A percentile compares a stretch with the other conserved stretches of the same genome.
Evolutionary conservation across 2,113 vertebrate genomes (phyloP).

Genomic region (Anser brachyrhynchus): DNA sequence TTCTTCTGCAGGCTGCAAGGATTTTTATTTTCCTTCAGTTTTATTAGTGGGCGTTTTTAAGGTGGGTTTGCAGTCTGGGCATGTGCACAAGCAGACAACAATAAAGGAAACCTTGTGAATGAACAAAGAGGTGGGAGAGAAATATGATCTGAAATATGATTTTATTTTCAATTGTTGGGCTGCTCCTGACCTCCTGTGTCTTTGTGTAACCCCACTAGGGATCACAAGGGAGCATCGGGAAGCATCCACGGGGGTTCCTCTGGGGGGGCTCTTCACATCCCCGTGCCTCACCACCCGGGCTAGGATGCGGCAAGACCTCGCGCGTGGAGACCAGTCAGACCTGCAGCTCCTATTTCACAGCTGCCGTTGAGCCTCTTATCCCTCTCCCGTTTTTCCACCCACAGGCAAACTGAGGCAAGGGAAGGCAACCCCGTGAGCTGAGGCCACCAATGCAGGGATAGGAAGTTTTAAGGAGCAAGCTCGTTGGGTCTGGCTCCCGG

Average conservation of each 20-base stretch:
- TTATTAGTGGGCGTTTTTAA: neutral
- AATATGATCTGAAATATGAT: neutral
- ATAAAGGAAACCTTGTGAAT: conserved; percentile 2
- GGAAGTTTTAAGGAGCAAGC: conserved; percentile 10
- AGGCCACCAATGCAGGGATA: neutral
- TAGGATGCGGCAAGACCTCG: neutral
- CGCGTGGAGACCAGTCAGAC: neutral
- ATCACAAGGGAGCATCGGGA: neutral
- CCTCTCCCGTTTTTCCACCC: neutral
- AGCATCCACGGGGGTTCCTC: neutral
- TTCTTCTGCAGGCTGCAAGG: neutral
- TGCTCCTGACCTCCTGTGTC: neutral
- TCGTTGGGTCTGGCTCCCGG: conserved; percentile 13
- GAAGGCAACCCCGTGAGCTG: neutral
- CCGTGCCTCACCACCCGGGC: neutral
- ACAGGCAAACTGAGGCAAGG: neutral
- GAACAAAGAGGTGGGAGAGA: neutral
- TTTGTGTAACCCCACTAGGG: neutral
- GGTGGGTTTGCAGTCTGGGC: neutral
- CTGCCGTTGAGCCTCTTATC: neutral
- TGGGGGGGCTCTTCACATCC: neutral
- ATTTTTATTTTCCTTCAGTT: neutral
- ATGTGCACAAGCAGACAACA: neutral
- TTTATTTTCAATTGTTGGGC: neutral
- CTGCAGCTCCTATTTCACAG: neutral